Evolutionary conservation across 1,140 invertebrate genomes (phyloP).

Genomic region (Antheraea mylitta): DNA sequence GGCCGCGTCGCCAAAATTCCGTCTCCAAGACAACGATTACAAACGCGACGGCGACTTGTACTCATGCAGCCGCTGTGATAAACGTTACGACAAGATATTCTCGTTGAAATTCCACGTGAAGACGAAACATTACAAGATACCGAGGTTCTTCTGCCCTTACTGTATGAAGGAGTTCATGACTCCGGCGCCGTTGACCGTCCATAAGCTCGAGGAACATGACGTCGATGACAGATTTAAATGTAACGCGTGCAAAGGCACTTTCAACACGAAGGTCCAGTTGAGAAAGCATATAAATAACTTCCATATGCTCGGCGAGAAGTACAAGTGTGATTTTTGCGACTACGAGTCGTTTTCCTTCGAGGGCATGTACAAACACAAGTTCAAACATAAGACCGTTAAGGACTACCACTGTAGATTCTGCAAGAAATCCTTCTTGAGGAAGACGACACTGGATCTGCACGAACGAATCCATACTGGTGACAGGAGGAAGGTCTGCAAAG

Average conservation of each 20-base stretch:
- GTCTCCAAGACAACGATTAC: conserved; percentile 46
- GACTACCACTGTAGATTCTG: conserved; percentile 63
- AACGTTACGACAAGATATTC: conserved; percentile 40
- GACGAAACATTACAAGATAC: conserved; percentile 54
- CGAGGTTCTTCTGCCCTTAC: conserved; percentile 37
- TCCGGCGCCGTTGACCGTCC: conserved; percentile 41
- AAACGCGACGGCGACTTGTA: conserved; percentile 35
- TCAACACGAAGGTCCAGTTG: conserved; percentile 52
- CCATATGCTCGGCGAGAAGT: conserved; percentile 60
- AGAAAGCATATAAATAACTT: conserved; percentile 57
- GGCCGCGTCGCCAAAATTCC: conserved; percentile 32
- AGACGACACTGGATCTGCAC: conserved; percentile 81
- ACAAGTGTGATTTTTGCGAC: conserved; percentile 57
- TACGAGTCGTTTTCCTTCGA: conserved; percentile 62
- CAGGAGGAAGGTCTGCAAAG: conserved; percentile 87
- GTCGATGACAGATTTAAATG: conserved; percentile 59
- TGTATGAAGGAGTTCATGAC: conserved; percentile 57
- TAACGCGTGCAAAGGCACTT: conserved; percentile 54
- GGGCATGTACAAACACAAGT: conserved; percentile 61
- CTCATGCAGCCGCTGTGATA: conserved; percentile 49
- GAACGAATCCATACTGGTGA: conserved; percentile 88
- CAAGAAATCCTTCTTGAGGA: conserved; percentile 66
- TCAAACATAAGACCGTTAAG: conserved; percentile 62
- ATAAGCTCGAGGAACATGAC: conserved; percentile 53
- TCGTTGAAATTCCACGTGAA: conserved; percentile 50